Percentiles rank a stretch among this genome's conserved stretches.
Conservation (phyloP, 2,797 vertebrate genomes). For the Dicrostonyx torquatus region DNA sequence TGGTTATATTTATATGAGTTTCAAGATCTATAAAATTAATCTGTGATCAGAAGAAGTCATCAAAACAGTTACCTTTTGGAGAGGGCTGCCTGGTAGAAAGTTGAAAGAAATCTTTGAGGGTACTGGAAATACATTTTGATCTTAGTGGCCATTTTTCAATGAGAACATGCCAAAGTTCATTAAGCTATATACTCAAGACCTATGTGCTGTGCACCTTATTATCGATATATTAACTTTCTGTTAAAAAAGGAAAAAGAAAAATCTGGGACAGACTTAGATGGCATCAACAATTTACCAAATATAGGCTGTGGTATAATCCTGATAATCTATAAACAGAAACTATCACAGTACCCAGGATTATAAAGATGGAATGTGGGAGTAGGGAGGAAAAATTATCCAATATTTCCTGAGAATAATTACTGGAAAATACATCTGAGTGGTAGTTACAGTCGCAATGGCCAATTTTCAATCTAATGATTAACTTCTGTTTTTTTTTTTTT, state of each 20-base stretch:
- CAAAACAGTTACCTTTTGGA: background rate
- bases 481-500: background rate
- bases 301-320: background rate
- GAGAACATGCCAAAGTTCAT: background rate
- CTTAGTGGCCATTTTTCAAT: background rate
- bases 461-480: background rate
- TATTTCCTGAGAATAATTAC: background rate
- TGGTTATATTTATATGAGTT: background rate
- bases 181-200: background rate
- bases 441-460: background rate
- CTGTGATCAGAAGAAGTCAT: background rate
- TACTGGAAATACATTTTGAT: slow-evolving; percentile 27
- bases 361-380: slow-evolving; percentile 20
- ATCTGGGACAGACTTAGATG: background rate
- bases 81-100: background rate
- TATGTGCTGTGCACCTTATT: background rate
- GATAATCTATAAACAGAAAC: background rate
- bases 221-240: background rate
- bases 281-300: background rate
- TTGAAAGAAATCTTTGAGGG: background rate
- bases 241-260: slow-evolving; percentile 34
- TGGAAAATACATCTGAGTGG: fast-evolving
- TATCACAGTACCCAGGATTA: background rate
- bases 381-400: slow-evolving; percentile 6
- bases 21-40: background rate